Conservation (phyloP, 2,888 invertebrate species). For the Smittia aterrima region DNA sequence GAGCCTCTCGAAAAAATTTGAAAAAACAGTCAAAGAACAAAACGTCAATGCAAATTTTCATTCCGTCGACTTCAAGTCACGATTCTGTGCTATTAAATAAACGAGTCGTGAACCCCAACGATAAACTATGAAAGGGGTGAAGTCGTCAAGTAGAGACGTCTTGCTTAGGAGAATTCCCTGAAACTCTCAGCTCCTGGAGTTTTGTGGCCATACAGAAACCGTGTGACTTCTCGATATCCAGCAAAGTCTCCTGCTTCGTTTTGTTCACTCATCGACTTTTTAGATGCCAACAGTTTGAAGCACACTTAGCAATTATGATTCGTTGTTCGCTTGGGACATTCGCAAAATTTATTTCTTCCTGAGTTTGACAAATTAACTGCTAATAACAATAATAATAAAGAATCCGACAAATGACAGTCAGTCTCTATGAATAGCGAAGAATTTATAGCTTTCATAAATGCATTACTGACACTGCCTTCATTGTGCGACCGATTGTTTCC, state of each 20-base stretch:
- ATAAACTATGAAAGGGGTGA: background rate
- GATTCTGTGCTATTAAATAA: conserved; percentile 5
- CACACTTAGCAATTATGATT: conserved; percentile 8
- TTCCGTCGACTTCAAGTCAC: conserved; percentile 15
- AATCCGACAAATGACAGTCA: background rate
- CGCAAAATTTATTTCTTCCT: conserved; percentile 28
- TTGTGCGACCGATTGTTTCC: conserved; percentile 41
- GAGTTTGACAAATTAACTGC: conserved; percentile 36
- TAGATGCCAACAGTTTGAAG: background rate
- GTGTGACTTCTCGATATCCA: conserved; percentile 47
- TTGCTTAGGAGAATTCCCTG: background rate
- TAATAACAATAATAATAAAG: conserved; percentile 34
- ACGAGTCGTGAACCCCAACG: conserved; percentile 1
- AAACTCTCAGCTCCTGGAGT: conserved; percentile 46
- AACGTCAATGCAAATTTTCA: conserved; percentile 10
- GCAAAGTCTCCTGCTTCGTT: background rate
- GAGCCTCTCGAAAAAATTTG: conserved; percentile 33
- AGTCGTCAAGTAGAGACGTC: background rate
- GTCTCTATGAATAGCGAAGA: background rate
- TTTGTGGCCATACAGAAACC: conserved; percentile 53
- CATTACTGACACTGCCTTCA: conserved; percentile 36
- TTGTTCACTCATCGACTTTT: background rate
- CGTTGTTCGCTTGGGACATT: background rate
- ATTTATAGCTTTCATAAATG: conserved; percentile 39
- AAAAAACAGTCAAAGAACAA: conserved; percentile 28